Evolutionary conservation across 1,140 invertebrate species (phyloP), one percentile per base, ranked within the genome.

Genomic region (Probaryconus sp.): DNA sequence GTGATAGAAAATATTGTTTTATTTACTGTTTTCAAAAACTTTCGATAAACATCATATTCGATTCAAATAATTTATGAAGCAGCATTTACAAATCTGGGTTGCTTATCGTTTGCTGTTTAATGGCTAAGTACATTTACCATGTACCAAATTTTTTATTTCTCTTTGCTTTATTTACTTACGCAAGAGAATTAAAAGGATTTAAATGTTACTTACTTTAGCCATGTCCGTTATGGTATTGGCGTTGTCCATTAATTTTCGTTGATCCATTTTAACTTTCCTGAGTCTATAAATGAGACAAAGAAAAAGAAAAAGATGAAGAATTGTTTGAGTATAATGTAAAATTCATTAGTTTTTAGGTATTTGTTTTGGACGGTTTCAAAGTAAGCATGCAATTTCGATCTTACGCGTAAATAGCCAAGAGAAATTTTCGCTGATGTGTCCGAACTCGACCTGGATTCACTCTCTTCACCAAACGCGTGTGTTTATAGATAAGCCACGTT

Each of bases 401-500:
- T 96, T 91, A 99, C 97, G 97, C 96, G 89, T 99, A 99, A 89
- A 99, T 99, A 76, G 98, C 98, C 86, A 99, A 92, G 56, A 99
- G 92, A 89, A 99, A 99, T 90, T 99, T 99, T 89, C 98, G 92
- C 89, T 99, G 98, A 89, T 99, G 98, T 53, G 97, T 95, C 81
- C 98, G 91, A 74, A 99, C 98, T 87, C 96, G 92, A 60, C 95
- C 94, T 40, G 96, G 93, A 89, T 98, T 98, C 38, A 99, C 96
- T 84, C 97, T 93, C 89, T 99, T 98, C 77, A 98, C 97, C 77
- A 99, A 91, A 85, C 98, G 94, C 78, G 98, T 99, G 89, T 99
- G 96, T 90, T 99, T 99, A 90, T 99, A 99, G 84, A 99, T 99
- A 79, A 99, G 92, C 98, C 98, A 99, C 61, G 98, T 99, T 90